Evolutionary conservation across 2,888 invertebrate species (phyloP).

Genomic region (Drosophila neoperkinsi): DNA sequence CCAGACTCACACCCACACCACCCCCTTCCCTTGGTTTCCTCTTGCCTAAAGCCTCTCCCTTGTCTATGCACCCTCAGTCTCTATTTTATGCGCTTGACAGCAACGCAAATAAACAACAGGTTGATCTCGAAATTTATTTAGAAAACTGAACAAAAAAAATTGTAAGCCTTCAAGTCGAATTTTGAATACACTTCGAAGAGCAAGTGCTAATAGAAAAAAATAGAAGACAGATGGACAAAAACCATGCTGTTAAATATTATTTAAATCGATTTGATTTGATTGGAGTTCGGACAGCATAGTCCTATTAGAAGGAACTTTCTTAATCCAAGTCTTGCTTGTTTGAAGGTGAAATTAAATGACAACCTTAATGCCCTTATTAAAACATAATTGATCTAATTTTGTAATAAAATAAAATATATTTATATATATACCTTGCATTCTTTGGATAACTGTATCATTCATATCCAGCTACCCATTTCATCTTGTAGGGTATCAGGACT

Average conservation of each 20-base stretch:
- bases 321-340: background rate
- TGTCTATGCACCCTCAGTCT: background rate
- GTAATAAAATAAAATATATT: background rate
- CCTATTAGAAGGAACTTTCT: background rate
- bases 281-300: background rate
- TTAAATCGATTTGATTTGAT: background rate
- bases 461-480: too few relatives aligned
- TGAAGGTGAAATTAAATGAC: background rate
- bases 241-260: background rate
- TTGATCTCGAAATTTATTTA: slow-evolving; percentile 63
- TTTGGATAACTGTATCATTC: background rate
- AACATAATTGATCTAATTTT: background rate
- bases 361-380: background rate
- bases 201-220: background rate
- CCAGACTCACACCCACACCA: background rate
- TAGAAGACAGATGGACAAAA: background rate
- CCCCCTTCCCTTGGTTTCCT: background rate
- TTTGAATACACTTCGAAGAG: slow-evolving; percentile 16
- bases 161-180: background rate
- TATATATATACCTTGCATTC: background rate
- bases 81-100: slow-evolving; percentile 51
- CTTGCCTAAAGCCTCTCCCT: background rate
- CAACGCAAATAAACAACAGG: slow-evolving; percentile 60
- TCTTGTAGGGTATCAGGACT: slow-evolving; percentile 30
- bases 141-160: slow-evolving; percentile 30